phyloP scores from a whole-genome alignment of 2,888 invertebrate genomes.

The Hydroisotoma schaefferi region DNA sequence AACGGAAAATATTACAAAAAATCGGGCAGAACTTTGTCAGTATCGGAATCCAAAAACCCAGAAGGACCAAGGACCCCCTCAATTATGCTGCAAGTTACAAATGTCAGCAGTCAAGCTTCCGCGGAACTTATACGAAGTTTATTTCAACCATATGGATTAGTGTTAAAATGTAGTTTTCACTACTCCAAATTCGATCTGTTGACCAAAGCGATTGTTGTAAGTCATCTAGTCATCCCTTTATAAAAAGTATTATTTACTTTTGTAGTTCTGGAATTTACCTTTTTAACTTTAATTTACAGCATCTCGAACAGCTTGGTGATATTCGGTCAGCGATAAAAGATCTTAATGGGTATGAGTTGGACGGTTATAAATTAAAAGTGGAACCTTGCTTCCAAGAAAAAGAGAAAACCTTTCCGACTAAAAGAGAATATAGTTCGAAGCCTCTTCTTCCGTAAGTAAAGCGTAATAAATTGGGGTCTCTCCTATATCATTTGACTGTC shows the following conservation, averaged over 20 bases:
- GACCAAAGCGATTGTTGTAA: conserved; percentile 95
- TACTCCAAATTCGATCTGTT: conserved; percentile 56
- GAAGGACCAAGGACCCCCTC: conserved; percentile 85
- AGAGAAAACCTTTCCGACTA: not conserved
- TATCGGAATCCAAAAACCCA: conserved; percentile 85
- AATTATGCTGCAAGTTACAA: conserved; percentile 95
- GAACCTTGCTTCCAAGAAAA: conserved; percentile 55
- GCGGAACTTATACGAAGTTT: conserved; percentile 86
- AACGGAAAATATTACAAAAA: conserved; percentile 60
- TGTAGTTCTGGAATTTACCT: not conserved
- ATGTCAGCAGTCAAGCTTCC: conserved; percentile 80
- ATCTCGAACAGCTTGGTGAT: conserved; percentile 86
- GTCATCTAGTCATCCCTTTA: conserved; percentile 48
- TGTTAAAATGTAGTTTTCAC: conserved; percentile 69
- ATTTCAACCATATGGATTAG: conserved; percentile 91
- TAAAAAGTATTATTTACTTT: not conserved
- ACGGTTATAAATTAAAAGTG: conserved; percentile 89
- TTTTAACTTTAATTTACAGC: conserved; percentile 53
- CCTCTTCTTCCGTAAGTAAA: not conserved
- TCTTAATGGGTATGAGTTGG: conserved; percentile 84
- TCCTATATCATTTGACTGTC: too few species aligned
- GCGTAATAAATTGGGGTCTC: too few species aligned
- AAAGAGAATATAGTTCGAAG: not conserved
- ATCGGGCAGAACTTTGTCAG: conserved; percentile 50
- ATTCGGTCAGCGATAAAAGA: conserved; percentile 88